Base-by-base conservation (phyloP, 2,113 vertebrate species). In the Colossoma macropomum region DNA sequence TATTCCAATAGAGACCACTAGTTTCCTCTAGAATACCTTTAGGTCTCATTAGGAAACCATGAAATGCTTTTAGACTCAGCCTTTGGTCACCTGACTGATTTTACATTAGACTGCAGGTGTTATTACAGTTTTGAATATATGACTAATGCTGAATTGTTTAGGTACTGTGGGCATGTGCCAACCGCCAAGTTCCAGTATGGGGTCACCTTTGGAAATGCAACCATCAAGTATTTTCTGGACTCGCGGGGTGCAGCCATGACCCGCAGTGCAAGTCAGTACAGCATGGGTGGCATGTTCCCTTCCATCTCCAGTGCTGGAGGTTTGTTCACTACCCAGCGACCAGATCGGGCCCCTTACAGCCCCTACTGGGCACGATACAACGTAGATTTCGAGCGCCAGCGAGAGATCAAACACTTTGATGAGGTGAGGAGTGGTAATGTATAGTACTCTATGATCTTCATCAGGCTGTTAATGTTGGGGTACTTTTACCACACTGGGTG, bases 161-260 rank as follows among this genome's bases (percentile, higher is more conserved):
- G 90, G 81, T 93, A 92, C 75, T 81, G 81, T 11, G 93, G 92
- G 25, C 90, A 91, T 9, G 65, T 94, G n/a, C 94, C 87, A 0
- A 72, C 80, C 0, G 17, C 84, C n/a, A 76, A 72, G 1, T 90
- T 87, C 83, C 77, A 89, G 75, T 93, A 89, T 0, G 90, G 92
- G 0, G 88, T 89, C 28, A 86, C 91, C 0, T 87, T 84, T 0
- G 88, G 92, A 50, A 92, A 88, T 0, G 0, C 75, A 77, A 91
- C 92, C 15, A 72, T 91, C 77, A 93, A 88, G 72, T 88, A 91
- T 52, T 90, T 92, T 59, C 93, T 89, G 80, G 83, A 94, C 71
- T 86, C 81, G 28, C 86, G 89, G 38, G 73, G 63, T 0, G 13
- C 85, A 0, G 86, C 80, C 59, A 69, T 91, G 88, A 82, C 82